Evolutionary conservation across 2,888 invertebrate genomes (phyloP).

Genomic region (Polydrusus tereticollis): DNA sequence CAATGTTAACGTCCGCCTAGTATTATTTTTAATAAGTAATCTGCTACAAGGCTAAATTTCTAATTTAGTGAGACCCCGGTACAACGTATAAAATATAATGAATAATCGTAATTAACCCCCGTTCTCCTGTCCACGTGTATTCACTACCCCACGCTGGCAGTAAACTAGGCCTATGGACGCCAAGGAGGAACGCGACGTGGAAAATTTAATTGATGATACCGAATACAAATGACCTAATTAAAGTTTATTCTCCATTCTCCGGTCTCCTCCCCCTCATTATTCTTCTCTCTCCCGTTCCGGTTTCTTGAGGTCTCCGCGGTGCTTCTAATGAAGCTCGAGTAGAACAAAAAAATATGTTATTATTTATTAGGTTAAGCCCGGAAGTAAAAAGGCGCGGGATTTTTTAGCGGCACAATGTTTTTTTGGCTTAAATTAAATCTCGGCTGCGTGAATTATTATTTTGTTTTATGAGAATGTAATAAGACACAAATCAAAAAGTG

Average conservation of each 20-base stretch:
- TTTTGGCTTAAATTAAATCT: neutral
- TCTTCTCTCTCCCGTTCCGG: neutral
- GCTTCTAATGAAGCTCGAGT: constrained; percentile 11
- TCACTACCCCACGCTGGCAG: neutral
- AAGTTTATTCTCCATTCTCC: constrained; percentile 35
- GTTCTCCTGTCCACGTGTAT: constrained; percentile 4
- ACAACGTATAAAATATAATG: neutral
- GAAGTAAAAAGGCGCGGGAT: neutral
- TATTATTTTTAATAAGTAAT: no score
- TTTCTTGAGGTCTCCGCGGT: neutral
- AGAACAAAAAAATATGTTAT: constrained; percentile 14
- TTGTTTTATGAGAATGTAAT: neutral
- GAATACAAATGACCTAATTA: constrained; percentile 45
- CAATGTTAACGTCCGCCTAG: no score
- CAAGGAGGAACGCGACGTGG: neutral
- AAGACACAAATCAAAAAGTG: no score
- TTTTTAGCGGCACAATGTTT: neutral
- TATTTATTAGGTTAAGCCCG: constrained; percentile 7
- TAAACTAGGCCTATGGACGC: constrained; percentile 15
- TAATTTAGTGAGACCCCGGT: no score
- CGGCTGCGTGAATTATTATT: neutral
- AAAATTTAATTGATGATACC: constrained; percentile 42
- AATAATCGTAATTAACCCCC: neutral
- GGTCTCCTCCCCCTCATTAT: constrained; percentile 9
- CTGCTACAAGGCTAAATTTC: no score